Evolutionary conservation across 2,888 invertebrate species (phyloP).

Genomic region (Clusia tigrina): DNA sequence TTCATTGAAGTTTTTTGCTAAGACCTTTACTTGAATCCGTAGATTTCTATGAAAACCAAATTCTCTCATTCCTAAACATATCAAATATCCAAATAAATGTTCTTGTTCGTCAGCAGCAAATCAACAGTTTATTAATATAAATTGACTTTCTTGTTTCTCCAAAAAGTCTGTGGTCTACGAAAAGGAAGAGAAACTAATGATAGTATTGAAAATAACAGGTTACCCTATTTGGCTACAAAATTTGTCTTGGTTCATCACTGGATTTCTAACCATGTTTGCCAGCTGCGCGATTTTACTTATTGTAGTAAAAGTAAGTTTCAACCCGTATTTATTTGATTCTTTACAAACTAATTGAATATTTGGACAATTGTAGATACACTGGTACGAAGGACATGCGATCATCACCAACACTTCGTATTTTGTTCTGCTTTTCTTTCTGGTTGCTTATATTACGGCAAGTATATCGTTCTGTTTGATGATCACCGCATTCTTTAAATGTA

Average conservation of each 20-base stretch:
- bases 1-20: no score
- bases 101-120: no score
- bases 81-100: no score
- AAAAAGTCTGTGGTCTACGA: no score
- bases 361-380: slow-evolving; percentile 52
- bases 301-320: slow-evolving; percentile 59
- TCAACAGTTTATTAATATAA: no score
- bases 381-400: slow-evolving; percentile 67
- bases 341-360: neutral
- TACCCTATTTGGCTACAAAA: slow-evolving; percentile 81
- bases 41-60: no score
- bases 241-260: slow-evolving; percentile 82
- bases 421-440: neutral
- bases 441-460: neutral
- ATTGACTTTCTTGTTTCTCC: no score
- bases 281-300: slow-evolving; percentile 68
- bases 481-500: neutral
- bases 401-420: slow-evolving; percentile 68
- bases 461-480: neutral
- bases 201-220: slow-evolving; percentile 88
- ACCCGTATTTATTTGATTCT: no score
- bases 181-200: slow-evolving; percentile 62
- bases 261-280: slow-evolving; percentile 71
- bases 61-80: no score
- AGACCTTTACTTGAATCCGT: no score